Base-by-base conservation (phyloP, 2,113 vertebrate genomes). In the Myodes glareolus region DNA sequence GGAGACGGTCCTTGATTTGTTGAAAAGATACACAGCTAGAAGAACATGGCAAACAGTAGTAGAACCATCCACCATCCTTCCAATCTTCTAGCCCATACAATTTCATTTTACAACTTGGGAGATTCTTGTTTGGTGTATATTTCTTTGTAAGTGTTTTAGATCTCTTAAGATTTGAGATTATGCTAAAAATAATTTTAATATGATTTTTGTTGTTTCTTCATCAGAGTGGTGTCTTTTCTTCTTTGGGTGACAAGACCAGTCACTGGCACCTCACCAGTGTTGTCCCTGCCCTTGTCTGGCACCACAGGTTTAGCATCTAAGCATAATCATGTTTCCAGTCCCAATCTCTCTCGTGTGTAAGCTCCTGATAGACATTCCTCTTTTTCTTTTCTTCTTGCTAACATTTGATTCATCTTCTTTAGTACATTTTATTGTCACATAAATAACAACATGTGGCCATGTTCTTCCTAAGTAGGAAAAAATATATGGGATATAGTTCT, bases 1-100 rank as follows among this genome's bases (percentile, higher is more conserved):
- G 45, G 39, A 93, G 89, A 93, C 76, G 63, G 88, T 4, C 27
- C 31, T 94, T 92, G 82, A 96, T 91, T 94, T 92, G 85, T 29
- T 73, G 25, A 87, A 93, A 95, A 85, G 50, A 89, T 42, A 63
- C 84, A 23, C 31, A 95, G 25, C 29, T 65, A 94, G 68, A 92
- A 87, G 78, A 47, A 81, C 5, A 61, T 94, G 19, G 94, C 16
- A 72, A 75, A 11, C 13, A 68, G 2, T 73, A 12, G 77, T 82
- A 55, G 63, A 92, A 47, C 25, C n/a, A 52, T 81, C 81, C 63
- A 27, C 75, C 25, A 42, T 52, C 95, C 36, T 36, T 58, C 39
- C 12, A 67, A 52, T 81, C 31, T 11, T 90, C 42, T 85, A 73
- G 65, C 47, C 81, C 70, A 42, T 14, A 73, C 52, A 90, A 52